Percentiles rank a stretch among this genome's conserved stretches.
Evolutionary conservation across 2,113 vertebrate species (phyloP).

Genomic region (Sigmodon hispidus): DNA sequence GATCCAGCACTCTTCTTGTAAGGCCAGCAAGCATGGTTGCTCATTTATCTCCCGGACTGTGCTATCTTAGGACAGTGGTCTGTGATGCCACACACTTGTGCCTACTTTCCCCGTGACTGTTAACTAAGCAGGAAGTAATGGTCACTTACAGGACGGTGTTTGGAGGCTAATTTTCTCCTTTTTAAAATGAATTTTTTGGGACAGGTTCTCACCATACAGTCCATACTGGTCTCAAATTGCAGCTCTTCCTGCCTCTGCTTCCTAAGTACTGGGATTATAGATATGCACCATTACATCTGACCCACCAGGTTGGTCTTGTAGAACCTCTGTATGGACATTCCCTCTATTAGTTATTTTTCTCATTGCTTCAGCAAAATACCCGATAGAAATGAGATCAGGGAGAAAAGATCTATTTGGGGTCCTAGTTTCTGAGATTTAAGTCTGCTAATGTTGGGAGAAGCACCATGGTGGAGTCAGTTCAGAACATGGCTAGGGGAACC

Average conservation of each 20-base stretch:
- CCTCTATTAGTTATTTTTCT: neutral
- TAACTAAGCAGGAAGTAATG: conserved; percentile 7
- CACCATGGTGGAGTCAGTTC: neutral
- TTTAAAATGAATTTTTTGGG: neutral
- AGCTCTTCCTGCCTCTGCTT: neutral
- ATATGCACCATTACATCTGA: neutral
- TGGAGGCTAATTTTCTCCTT: neutral
- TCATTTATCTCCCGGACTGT: neutral
- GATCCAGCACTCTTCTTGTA: neutral
- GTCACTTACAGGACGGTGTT: neutral
- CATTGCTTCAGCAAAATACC: neutral
- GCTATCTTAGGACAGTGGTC: neutral
- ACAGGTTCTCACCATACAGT: neutral
- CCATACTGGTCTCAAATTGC: neutral
- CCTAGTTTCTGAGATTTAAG: neutral
- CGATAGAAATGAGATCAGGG: neutral
- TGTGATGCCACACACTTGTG: neutral
- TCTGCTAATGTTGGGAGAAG: neutral
- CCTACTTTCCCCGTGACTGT: neutral
- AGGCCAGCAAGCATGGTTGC: neutral
- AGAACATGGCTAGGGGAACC: neutral
- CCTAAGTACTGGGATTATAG: neutral
- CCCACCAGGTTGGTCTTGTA: no score
- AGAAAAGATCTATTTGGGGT: neutral
- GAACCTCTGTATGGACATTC: neutral